Percentiles rank a stretch among this genome's conserved stretches.
Conservation (phyloP, 1,140 invertebrate species). For the Parapsyche elsis region DNA sequence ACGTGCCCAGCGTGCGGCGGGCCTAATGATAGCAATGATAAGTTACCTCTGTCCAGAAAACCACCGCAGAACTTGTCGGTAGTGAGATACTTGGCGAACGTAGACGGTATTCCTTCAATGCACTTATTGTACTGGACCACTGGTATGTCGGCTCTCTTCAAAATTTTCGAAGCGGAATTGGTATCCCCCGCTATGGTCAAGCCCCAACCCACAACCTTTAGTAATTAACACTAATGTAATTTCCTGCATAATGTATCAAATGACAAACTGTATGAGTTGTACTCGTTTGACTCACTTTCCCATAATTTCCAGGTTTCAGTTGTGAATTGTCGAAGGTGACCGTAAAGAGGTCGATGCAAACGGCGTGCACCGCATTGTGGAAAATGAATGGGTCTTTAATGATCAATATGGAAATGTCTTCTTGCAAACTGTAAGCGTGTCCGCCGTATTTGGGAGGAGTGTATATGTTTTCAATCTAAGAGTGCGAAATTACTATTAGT, state of each 20-base stretch:
- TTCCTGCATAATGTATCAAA: too few species aligned
- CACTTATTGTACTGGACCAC: conserved; percentile 18
- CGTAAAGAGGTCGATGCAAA: conserved; percentile 28
- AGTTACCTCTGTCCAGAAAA: conserved; percentile 15
- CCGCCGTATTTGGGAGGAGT: conserved; percentile 18
- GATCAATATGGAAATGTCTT: conserved; percentile 17
- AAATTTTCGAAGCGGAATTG: neutral
- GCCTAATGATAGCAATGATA: neutral
- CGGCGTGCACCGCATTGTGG: neutral
- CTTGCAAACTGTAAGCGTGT: neutral
- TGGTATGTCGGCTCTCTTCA: conserved; percentile 10
- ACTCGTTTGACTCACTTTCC: conserved; percentile 13
- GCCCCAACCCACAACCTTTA: conserved; percentile 40
- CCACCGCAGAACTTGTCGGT: conserved; percentile 41
- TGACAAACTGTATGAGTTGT: too few species aligned
- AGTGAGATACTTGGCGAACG: conserved; percentile 12
- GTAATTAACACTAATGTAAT: too few species aligned
- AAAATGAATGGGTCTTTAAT: neutral
- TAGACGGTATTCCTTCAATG: neutral
- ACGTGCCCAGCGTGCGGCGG: too few species aligned
- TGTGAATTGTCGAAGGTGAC: conserved; percentile 4
- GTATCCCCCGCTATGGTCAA: neutral
- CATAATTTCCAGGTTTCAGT: neutral
- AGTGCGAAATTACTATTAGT: too few species aligned
- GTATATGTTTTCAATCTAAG: neutral